These are phyloP conservation scores for Oryzias sinensis DNA, from an alignment of 2,797 vertebrate species.

Conservation along the genomic window DNA sequence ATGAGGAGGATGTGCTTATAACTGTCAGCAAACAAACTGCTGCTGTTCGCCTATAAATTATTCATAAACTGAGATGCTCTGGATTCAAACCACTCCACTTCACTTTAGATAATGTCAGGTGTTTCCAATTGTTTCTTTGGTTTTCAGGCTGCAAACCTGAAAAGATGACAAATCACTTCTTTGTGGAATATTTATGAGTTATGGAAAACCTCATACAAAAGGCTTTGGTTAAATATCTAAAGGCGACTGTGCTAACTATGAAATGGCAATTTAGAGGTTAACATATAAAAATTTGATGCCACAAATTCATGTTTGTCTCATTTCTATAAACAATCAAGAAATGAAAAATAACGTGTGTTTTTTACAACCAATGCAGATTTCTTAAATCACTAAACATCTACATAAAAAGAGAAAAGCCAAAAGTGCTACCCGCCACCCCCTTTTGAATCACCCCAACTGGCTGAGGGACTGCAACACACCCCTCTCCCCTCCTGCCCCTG, in stretches of 20 bases:
- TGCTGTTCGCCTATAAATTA: conserved; percentile 47
- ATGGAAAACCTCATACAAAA: not conserved
- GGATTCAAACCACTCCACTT: conserved; percentile 17
- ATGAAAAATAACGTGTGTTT: too few relatives aligned
- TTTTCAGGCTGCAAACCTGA: not conserved
- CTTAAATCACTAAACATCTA: too few relatives aligned
- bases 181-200: not conserved
- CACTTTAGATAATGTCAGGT: conserved; percentile 19
- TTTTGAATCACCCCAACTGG: accelerated
- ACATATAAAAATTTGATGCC: too few relatives aligned
- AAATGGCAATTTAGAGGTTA: not conserved
- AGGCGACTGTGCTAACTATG: not conserved
- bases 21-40: conserved; percentile 46
- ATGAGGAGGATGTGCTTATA: conserved; percentile 27
- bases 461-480: too few relatives aligned
- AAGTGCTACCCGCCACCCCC: too few relatives aligned
- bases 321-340: too few relatives aligned
- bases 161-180: too few relatives aligned
- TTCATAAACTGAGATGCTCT: conserved; percentile 36
- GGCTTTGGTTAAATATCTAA: too few relatives aligned
- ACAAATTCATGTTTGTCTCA: too few relatives aligned
- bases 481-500: too few relatives aligned
- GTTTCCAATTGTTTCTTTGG: conserved; percentile 16
- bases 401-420: too few relatives aligned
- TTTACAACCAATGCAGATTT: too few relatives aligned